Percentiles rank a stretch among this genome's conserved stretches.
Evolutionary conservation across 2,113 vertebrate species (phyloP).

Genomic region (Oxygymnocypris stewartii): DNA sequence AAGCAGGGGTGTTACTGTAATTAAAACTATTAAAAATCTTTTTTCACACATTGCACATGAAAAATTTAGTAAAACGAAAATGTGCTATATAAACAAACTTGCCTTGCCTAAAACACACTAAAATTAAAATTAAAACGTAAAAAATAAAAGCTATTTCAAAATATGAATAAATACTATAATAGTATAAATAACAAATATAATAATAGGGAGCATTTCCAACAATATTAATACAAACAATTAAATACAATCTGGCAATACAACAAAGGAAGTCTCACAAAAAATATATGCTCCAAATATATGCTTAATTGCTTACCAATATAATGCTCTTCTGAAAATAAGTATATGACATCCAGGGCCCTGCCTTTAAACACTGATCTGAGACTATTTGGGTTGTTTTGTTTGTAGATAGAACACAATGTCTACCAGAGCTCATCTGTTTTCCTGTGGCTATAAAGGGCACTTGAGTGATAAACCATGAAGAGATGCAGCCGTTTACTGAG

Average conservation of each 20-base stretch:
- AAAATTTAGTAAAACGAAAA: too few relatives aligned
- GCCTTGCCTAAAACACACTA: too few relatives aligned
- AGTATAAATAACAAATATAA: neutral
- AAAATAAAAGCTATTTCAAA: too few relatives aligned
- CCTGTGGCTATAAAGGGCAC: conserved; percentile 17
- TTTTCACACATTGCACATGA: too few relatives aligned
- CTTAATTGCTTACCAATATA: neutral
- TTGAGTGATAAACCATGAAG: conserved; percentile 19
- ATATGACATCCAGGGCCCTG: neutral
- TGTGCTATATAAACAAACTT: too few relatives aligned
- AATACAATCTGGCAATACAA: neutral
- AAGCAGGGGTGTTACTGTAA: too few relatives aligned
- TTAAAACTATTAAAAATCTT: too few relatives aligned
- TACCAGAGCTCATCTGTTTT: conserved; percentile 27
- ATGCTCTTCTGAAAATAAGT: neutral
- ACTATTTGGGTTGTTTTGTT: neutral
- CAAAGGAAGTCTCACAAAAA: neutral
- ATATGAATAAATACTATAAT: neutral
- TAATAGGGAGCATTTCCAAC: neutral
- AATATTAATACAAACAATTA: neutral
- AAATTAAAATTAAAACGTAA: neutral
- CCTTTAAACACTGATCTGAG: conserved; percentile 2
- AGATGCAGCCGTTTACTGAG: neutral
- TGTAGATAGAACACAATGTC: neutral
- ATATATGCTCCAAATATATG: neutral